These are phyloP conservation scores for Octomys mimax DNA, from an alignment of 2,797 vertebrate species.

Conservation along the genomic window DNA sequence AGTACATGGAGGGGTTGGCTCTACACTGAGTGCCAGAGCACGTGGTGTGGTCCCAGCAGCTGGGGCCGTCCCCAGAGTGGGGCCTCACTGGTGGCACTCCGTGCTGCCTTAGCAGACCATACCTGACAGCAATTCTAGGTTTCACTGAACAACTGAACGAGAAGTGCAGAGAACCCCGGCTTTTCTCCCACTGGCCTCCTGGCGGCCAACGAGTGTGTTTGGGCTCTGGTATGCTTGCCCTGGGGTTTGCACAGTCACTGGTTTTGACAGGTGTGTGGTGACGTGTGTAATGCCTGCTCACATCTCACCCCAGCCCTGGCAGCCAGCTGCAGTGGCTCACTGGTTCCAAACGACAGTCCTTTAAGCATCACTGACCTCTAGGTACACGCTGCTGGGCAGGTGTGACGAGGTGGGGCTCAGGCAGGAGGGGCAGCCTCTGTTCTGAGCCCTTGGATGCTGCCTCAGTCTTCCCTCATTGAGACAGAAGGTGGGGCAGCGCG, in stretches of 20 bases:
- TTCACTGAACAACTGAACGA: neutral
- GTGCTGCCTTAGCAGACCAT: neutral
- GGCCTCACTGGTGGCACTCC: neutral
- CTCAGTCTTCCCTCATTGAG: neutral
- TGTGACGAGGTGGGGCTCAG: neutral
- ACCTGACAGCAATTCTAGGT: neutral
- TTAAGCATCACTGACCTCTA: neutral
- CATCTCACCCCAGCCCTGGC: neutral
- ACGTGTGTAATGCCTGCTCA: neutral
- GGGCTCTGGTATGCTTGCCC: too few species aligned
- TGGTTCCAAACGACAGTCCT: neutral
- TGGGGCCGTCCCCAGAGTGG: accelerated
- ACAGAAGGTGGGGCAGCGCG: neutral
- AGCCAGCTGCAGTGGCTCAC: neutral
- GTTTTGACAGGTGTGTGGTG: neutral
- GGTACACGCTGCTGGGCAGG: neutral
- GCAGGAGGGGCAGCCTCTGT: neutral
- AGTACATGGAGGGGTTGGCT: neutral
- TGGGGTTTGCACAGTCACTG: neutral
- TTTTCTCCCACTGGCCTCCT: neutral
- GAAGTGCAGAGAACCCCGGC: neutral
- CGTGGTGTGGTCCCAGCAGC: neutral
- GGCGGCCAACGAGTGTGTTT: neutral
- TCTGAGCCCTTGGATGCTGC: too few species aligned
- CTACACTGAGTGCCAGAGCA: accelerated